A percentile compares a stretch with the other conserved stretches of the same genome.
Evolutionary conservation across 2,113 vertebrate species (phyloP).

Genomic region (Xenus cinereus): DNA sequence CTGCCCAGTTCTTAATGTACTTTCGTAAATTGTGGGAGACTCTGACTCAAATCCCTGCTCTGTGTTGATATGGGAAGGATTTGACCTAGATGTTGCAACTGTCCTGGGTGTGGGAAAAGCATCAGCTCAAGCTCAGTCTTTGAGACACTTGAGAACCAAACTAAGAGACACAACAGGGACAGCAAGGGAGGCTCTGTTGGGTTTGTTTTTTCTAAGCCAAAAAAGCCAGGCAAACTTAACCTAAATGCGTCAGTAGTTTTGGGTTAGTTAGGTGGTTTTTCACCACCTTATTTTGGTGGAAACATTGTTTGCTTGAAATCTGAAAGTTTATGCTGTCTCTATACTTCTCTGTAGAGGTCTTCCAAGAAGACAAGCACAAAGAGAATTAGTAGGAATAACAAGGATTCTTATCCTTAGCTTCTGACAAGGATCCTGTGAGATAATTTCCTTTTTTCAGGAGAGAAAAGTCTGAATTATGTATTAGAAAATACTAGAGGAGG

Average conservation of each 20-base stretch:
- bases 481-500: background rate
- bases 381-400: background rate
- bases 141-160: background rate
- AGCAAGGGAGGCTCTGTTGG: background rate
- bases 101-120: background rate
- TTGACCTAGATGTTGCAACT: background rate
- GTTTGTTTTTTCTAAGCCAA: background rate
- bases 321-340: background rate
- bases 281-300: background rate
- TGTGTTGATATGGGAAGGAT: background rate
- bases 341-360: background rate
- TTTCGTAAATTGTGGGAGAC: background rate
- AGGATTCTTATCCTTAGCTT: background rate
- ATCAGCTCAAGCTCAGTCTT: background rate
- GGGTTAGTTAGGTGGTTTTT: background rate
- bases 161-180: background rate
- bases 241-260: background rate
- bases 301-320: background rate
- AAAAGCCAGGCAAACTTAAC: background rate
- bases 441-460: background rate
- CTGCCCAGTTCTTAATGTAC: background rate
- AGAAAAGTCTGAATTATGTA: background rate
- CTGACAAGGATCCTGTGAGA: background rate
- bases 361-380: background rate
- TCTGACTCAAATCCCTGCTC: background rate